Conservation (phyloP, 2,888 invertebrate species). For the Allolobophora icterica region DNA sequence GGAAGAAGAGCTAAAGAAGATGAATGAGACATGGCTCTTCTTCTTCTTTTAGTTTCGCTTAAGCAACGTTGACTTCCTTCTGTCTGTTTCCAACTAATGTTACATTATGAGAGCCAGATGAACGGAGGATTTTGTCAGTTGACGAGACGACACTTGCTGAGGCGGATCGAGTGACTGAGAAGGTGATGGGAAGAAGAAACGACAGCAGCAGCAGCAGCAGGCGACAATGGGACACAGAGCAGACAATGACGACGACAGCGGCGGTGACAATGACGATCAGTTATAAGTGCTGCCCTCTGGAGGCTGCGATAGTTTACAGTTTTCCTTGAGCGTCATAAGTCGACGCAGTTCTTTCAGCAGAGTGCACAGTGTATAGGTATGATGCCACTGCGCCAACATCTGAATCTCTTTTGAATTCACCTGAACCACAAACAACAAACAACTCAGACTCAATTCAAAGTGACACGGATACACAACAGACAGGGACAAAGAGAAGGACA, state of each 20-base stretch:
- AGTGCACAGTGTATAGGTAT: slow-evolving; percentile 94
- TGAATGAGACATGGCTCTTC: no score
- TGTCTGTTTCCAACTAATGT: background rate
- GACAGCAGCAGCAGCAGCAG: no score
- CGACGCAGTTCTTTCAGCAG: slow-evolving; percentile 87
- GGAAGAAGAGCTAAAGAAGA: background rate
- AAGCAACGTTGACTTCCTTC: background rate
- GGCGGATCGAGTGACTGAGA: background rate
- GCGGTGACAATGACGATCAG: background rate
- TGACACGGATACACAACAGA: background rate
- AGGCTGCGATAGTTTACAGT: slow-evolving; percentile 96
- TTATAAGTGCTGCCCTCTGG: slow-evolving; percentile 91
- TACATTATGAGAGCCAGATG: background rate
- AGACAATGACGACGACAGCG: background rate
- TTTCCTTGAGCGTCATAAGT: slow-evolving; percentile 96
- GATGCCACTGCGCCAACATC: slow-evolving; percentile 91
- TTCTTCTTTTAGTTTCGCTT: background rate
- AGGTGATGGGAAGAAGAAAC: background rate
- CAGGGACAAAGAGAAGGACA: background rate
- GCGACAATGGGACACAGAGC: background rate
- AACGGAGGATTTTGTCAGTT: background rate
- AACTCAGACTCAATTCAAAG: background rate
- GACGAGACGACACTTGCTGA: background rate
- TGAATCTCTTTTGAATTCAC: slow-evolving; percentile 92
- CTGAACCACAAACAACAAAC: slow-evolving; percentile 67